phyloP scores from a whole-genome alignment of 2,888 invertebrate genomes.

The Venusia cambrica region DNA sequence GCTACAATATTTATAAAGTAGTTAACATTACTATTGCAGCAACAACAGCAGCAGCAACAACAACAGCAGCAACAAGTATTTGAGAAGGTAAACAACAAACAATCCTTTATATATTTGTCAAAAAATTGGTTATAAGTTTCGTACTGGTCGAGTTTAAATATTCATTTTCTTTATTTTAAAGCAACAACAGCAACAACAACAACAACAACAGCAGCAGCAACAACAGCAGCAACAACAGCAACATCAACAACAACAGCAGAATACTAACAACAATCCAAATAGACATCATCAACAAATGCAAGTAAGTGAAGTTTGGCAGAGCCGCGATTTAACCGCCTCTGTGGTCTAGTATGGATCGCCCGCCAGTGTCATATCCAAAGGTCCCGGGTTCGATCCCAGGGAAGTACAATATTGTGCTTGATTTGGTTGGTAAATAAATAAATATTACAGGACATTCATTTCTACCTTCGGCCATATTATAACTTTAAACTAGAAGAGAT shows the following conservation, averaged over 20 bases:
- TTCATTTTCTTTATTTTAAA: slow-evolving; percentile 15
- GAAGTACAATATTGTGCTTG: too few relatives aligned
- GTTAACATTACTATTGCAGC: slow-evolving; percentile 49
- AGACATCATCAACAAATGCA: slow-evolving; percentile 81
- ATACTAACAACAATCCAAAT: slow-evolving; percentile 51
- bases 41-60: slow-evolving; percentile 51
- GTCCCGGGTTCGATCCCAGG: too few relatives aligned
- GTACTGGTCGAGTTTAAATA: background rate
- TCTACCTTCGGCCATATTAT: too few relatives aligned
- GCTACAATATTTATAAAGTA: slow-evolving; percentile 45
- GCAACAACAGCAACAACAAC: slow-evolving; percentile 43
- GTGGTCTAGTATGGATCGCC: too few relatives aligned
- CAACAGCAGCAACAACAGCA: slow-evolving; percentile 61
- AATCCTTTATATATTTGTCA: background rate
- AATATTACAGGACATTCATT: too few relatives aligned
- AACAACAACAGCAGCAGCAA: slow-evolving; percentile 45
- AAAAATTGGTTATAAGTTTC: background rate
- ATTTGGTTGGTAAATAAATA: too few relatives aligned
- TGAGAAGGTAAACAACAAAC: slow-evolving; percentile 17
- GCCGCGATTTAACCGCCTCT: too few relatives aligned
- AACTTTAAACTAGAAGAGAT: too few relatives aligned
- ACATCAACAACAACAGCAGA: slow-evolving; percentile 52
- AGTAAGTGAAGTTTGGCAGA: too few relatives aligned
- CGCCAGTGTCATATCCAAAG: too few relatives aligned
- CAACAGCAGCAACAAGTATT: slow-evolving; percentile 44